Base-by-base conservation (phyloP, 2,113 vertebrate species). In the Chaenocephalus aceratus region DNA sequence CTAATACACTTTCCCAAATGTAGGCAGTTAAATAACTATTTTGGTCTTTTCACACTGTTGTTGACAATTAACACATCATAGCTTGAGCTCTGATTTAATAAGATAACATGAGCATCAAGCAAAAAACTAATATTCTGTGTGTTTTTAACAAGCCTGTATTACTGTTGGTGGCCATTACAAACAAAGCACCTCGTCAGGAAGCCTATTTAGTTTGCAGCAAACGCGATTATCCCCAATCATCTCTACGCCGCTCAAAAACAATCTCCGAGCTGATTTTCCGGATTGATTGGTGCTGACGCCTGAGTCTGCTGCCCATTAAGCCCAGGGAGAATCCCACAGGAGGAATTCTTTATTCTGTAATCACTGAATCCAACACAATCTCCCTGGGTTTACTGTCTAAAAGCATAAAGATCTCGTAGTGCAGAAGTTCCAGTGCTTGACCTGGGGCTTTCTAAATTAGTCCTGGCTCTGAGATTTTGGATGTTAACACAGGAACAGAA, bases 61-160 rank as follows among this genome's bases (percentile, higher is more conserved):
- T 65, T 26, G 56, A 16, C 63, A 48, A 30, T 64, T 75, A 21
- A 53, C 54, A 12, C 36, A 34, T 54, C 12, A 21, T 49, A 66
- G 14, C 62, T n/a, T 44, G 23, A 58, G 68, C 65, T 48, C 36
- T 34, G 57, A 49, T 73, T 76, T 75, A 51, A n/a, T 54, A 59
- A 66, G 36, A 61, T 49, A 12, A 60, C 59, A 60, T 10, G 23
- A 70, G 49, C 48, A 53, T 77, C 72, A 77, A 30, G 52, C 65
- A 41, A 18, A 18, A 16, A 14, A 16, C 51, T 58, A 61, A 80
- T 56, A 69, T 66, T 51, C 57, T 51, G 46, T 69, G 54, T 57
- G 60, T 79, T 83, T 51, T 75, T 72, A 86, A 82, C 60, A 75
- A 74, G 48, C 30, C 62, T 72, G 84, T 77, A 63, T 79, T 84